Percentiles rank a stretch among this genome's conserved stretches.
phyloP scores from a whole-genome alignment of 2,113 vertebrate species.

The Dissostichus mawsoni region DNA sequence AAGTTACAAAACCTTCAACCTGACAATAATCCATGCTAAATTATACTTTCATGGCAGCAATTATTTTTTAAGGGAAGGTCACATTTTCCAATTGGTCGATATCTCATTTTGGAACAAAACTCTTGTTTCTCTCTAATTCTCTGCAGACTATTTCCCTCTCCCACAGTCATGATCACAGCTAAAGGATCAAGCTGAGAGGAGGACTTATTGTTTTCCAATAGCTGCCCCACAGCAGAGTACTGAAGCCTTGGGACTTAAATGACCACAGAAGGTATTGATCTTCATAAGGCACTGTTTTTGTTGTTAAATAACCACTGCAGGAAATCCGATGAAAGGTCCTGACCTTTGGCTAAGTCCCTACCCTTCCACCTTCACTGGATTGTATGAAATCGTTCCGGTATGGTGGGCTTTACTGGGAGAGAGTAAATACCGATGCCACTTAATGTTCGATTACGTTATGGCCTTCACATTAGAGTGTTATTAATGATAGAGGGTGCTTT shows the following conservation, averaged over 20 bases:
- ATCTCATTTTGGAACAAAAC: conserved; percentile 57
- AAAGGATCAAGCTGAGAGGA: conserved; percentile 72
- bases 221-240: conserved; percentile 60
- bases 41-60: conserved; percentile 16
- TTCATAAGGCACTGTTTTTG: conserved; percentile 73
- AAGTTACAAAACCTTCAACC: neutral
- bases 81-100: conserved; percentile 52
- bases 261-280: conserved; percentile 76
- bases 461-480: conserved; percentile 49
- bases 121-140: conserved; percentile 37
- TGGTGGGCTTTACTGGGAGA: conserved; percentile 4
- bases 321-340: conserved; percentile 73
- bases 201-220: conserved; percentile 76
- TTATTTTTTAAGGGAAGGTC: conserved; percentile 19
- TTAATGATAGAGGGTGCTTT: conserved; percentile 40
- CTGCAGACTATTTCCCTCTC: conserved; percentile 39
- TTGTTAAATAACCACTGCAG: conserved; percentile 69
- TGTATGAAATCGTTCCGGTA: conserved; percentile 35
- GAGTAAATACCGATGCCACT: conserved; percentile 45
- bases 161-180: conserved; percentile 60
- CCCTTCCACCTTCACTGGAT: conserved; percentile 47
- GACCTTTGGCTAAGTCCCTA: conserved; percentile 63
- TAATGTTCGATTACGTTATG: conserved; percentile 29
- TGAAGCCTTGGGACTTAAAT: conserved; percentile 70
- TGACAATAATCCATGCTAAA: neutral